Evolutionary conservation across 2,888 invertebrate species (phyloP).

Genomic region (Merodon equestris): DNA sequence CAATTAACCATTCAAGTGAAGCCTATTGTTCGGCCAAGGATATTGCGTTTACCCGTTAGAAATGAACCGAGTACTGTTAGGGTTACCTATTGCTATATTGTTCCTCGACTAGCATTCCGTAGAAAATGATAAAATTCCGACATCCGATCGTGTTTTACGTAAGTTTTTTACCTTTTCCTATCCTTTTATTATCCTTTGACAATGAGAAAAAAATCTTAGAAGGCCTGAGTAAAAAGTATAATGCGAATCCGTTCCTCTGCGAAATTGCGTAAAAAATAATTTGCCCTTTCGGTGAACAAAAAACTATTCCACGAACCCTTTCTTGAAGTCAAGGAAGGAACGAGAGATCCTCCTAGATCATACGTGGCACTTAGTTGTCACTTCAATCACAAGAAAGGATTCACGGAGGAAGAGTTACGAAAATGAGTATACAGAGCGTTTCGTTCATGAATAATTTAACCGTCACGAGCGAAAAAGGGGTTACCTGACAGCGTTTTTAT

Average conservation of each 20-base stretch:
- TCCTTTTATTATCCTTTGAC: conserved; percentile 50
- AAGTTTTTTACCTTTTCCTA: conserved; percentile 62
- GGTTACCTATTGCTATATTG: conserved; percentile 30
- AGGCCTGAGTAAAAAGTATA: too few relatives aligned
- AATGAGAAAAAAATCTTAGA: conserved; percentile 2
- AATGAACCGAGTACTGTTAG: conserved; percentile 50
- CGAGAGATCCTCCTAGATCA: background rate
- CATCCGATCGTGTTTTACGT: conserved; percentile 61
- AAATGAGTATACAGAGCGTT: too few relatives aligned
- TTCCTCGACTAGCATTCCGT: conserved; percentile 6
- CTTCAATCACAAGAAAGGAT: conserved; percentile 7
- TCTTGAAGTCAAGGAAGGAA: background rate
- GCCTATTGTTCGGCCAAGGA: conserved; percentile 51
- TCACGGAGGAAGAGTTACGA: conserved; percentile 44
- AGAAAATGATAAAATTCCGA: conserved; percentile 21
- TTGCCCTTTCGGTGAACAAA: conserved; percentile 11
- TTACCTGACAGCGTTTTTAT: conserved; percentile 67
- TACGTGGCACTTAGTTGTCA: conserved; percentile 11
- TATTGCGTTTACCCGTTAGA: conserved; percentile 67
- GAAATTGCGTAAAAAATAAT: conserved; percentile 66
- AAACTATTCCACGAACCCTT: conserved; percentile 27
- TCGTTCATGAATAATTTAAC: conserved; percentile 28
- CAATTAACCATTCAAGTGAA: conserved; percentile 49
- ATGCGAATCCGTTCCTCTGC: conserved; percentile 27
- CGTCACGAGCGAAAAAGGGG: conserved; percentile 31